Evolutionary conservation across 2,888 invertebrate species (phyloP).

Genomic region (Agrochola lychnidis): DNA sequence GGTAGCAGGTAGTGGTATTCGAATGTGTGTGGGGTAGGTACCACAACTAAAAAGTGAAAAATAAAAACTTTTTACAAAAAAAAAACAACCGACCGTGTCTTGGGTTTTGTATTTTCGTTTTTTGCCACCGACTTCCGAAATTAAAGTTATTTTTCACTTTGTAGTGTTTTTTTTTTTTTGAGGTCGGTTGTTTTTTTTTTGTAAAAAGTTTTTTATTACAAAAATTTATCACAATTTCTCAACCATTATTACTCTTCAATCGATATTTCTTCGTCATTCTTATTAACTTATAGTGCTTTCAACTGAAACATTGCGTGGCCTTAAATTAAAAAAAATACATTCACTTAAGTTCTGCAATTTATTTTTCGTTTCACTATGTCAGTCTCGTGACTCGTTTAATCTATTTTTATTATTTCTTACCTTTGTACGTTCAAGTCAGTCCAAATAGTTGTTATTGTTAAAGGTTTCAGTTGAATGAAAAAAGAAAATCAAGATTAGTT

Average conservation of each 20-base stretch:
- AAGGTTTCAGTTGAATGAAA: background rate
- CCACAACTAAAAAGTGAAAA: too few species aligned
- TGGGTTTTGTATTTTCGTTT: too few species aligned
- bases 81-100: too few species aligned
- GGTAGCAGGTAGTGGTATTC: too few species aligned
- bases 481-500: background rate
- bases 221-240: background rate
- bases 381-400: constrained; percentile 30
- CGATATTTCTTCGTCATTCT: constrained; percentile 31
- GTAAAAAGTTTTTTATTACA: too few species aligned
- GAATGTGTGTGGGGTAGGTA: too few species aligned
- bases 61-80: too few species aligned
- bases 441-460: constrained; percentile 4
- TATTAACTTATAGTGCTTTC: constrained; percentile 34
- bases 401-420: constrained; percentile 12
- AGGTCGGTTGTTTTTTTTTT: too few species aligned
- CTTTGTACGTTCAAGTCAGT: background rate
- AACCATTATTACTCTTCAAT: constrained; percentile 9
- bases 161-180: too few species aligned
- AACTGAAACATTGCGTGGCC: constrained; percentile 17
- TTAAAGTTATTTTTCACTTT: too few species aligned
- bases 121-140: too few species aligned
- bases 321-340: constrained; percentile 34
- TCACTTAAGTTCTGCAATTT: constrained; percentile 30
- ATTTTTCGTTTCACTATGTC: constrained; percentile 35